Conservation (phyloP, 2,888 invertebrate genomes). For the Synanthedon tipuliformis region DNA sequence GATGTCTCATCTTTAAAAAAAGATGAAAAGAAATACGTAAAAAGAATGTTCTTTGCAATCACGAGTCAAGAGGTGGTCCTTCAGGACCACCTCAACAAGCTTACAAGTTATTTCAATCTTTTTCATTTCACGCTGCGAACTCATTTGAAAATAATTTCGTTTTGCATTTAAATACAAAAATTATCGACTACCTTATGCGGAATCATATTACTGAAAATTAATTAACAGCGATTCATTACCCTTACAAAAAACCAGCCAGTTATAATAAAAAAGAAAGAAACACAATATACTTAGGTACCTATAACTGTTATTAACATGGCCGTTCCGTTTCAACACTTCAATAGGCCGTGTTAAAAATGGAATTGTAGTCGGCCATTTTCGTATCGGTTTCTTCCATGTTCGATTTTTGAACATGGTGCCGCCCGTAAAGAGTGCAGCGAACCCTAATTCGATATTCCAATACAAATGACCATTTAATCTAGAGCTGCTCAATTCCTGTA, state of each 20-base stretch:
- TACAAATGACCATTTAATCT: constrained; percentile 33
- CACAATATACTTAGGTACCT: no score
- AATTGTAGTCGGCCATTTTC: constrained; percentile 43
- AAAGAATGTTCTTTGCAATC: constrained; percentile 39
- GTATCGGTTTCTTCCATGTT: constrained; percentile 37
- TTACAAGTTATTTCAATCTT: constrained; percentile 29
- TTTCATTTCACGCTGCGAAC: constrained; percentile 47
- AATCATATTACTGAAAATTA: background rate
- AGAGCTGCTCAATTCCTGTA: constrained; percentile 18
- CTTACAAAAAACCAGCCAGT: no score
- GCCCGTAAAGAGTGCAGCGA: constrained; percentile 43
- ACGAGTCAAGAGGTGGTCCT: constrained; percentile 51
- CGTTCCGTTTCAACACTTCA: no score
- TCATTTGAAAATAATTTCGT: constrained; percentile 22
- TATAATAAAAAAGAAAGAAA: no score
- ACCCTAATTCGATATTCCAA: constrained; percentile 48
- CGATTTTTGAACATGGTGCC: constrained; percentile 58
- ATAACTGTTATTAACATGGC: no score
- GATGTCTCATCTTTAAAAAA: constrained; percentile 23
- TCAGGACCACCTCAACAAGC: no score
- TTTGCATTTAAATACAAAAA: constrained; percentile 43
- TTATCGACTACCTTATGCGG: constrained; percentile 17
- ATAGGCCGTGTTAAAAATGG: background rate
- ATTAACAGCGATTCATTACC: no score
- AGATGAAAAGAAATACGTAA: constrained; percentile 25